phyloP scores from a whole-genome alignment of 2,888 invertebrate genomes.

The Caenorhabditis wallacei region DNA sequence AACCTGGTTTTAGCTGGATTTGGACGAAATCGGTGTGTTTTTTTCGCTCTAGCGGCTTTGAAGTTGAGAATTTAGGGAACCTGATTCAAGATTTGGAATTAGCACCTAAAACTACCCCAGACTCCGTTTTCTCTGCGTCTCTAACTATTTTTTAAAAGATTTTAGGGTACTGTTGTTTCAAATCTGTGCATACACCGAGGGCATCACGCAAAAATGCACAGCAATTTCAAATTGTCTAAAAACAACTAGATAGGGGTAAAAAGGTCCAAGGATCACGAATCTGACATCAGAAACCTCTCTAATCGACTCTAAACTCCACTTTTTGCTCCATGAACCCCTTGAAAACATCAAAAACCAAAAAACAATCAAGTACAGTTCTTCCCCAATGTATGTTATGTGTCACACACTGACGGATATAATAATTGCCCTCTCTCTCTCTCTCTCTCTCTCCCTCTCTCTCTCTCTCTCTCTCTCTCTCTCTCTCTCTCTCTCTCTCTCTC shows the following conservation, averaged over 20 bases:
- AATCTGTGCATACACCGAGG: too few species aligned
- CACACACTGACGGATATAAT: conserved; percentile 30
- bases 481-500: conserved; percentile 6
- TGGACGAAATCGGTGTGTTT: too few species aligned
- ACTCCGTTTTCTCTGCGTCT: too few species aligned
- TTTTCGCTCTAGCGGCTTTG: too few species aligned
- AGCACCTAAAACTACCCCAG: too few species aligned
- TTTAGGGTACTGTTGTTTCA: too few species aligned
- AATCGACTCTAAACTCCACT: background rate
- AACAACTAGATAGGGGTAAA: background rate
- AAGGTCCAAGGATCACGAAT: background rate
- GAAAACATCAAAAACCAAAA: background rate
- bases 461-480: conserved; percentile 20
- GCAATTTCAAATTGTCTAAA: too few species aligned
- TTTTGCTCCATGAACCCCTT: background rate
- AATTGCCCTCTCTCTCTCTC: conserved; percentile 33
- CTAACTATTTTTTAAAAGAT: too few species aligned
- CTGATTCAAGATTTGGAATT: too few species aligned
- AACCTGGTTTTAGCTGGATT: too few species aligned
- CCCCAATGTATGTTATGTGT: conserved; percentile 27
- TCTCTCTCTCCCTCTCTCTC: background rate
- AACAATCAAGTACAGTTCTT: background rate
- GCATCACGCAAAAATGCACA: too few species aligned
- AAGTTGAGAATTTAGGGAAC: too few species aligned
- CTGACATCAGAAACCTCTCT: background rate